Conservation (phyloP, 2,888 invertebrate genomes). For the Ormyrus thymus region DNA sequence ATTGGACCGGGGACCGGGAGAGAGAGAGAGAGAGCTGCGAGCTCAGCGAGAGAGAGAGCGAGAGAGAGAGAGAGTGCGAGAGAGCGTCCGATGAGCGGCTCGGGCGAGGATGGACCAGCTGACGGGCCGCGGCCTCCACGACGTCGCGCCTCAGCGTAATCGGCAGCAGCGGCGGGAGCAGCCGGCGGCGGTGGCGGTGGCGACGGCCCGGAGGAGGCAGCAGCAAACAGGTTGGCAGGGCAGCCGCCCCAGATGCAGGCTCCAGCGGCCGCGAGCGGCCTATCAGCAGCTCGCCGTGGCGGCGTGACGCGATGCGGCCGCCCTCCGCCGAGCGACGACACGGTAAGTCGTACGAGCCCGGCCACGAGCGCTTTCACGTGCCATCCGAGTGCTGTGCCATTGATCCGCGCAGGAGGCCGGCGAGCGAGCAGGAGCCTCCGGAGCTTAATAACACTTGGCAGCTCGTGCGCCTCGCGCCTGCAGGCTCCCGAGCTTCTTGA, state of each 20-base stretch:
- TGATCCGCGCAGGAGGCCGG: no score
- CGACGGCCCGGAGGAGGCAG: slow-evolving; percentile 49
- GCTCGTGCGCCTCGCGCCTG: no score
- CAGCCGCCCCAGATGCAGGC: slow-evolving; percentile 72
- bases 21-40: not conserved
- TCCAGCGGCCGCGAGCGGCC: slow-evolving; percentile 63
- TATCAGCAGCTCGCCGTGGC: slow-evolving; percentile 63
- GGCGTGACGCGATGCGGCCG: slow-evolving; percentile 75
- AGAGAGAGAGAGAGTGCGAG: slow-evolving; percentile 10
- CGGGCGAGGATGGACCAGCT: slow-evolving; percentile 36
- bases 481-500: no score
- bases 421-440: no score
- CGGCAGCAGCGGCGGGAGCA: slow-evolving; percentile 23
- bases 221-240: slow-evolving; percentile 57
- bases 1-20: slow-evolving; percentile 1
- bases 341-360: slow-evolving; percentile 53
- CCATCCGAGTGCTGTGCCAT: no score
- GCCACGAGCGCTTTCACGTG: no score
- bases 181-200: not conserved
- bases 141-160: not conserved
- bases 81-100: slow-evolving; percentile 7
- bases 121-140: slow-evolving; percentile 28
- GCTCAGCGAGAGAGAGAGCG: slow-evolving; percentile 13
- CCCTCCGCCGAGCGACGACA: slow-evolving; percentile 66
- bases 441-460: no score